Percentiles rank a stretch among this genome's conserved stretches.
These are phyloP conservation scores for Cottoperca gobio DNA, from an alignment of 2,797 vertebrate genomes.

Conservation along the genomic window DNA sequence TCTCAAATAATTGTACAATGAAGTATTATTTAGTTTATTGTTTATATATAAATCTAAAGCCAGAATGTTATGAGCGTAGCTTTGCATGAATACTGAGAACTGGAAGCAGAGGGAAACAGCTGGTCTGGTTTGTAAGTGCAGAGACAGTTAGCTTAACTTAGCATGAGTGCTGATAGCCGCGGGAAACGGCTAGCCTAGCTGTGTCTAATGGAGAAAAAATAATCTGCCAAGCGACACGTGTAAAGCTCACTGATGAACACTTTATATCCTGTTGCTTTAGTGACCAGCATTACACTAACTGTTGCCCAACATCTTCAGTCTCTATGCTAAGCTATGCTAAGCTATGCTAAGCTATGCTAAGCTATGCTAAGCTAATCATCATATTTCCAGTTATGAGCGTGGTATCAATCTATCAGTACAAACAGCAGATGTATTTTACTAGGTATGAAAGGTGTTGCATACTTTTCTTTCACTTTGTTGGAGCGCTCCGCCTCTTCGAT, in stretches of 20 bases:
- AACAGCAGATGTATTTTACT: too few relatives aligned
- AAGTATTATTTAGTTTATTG: too few relatives aligned
- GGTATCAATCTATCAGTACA: not conserved
- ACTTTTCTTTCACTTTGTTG: constrained; percentile 91
- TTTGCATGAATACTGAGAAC: not conserved
- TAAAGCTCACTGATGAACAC: not conserved
- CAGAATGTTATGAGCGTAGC: not conserved
- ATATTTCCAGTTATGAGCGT: too few relatives aligned
- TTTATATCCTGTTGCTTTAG: not conserved
- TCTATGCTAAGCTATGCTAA: too few relatives aligned
- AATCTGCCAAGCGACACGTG: not conserved
- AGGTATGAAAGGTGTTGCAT: constrained; percentile 36
- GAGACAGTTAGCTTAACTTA: too few relatives aligned
- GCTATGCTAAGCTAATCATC: too few relatives aligned
- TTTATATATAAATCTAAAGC: not conserved
- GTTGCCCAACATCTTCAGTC: not conserved
- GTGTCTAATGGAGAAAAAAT: too few relatives aligned
- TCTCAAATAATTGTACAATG: too few relatives aligned
- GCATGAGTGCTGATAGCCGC: too few relatives aligned
- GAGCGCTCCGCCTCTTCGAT: constrained; percentile 93
- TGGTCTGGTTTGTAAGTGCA: not conserved
- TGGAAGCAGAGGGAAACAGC: too few relatives aligned
- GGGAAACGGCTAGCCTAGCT: too few relatives aligned
- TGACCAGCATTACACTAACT: not conserved
- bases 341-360: not conserved